phyloP scores from a whole-genome alignment of 2,888 invertebrate species.

The Brachypalpus laphriformis region DNA sequence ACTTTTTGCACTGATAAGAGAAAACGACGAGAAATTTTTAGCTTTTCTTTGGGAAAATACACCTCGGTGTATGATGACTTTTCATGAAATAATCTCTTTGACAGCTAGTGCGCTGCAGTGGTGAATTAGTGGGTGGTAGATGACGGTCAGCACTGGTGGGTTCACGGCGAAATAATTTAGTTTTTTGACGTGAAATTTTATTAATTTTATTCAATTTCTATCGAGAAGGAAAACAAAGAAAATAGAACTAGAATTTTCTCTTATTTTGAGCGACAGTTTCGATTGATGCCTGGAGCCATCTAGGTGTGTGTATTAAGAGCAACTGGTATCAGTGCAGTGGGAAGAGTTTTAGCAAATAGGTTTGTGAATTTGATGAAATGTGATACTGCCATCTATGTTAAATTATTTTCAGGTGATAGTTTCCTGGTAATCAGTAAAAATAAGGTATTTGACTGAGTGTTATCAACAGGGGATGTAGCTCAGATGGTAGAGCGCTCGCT shows the following conservation, averaged over 20 bases:
- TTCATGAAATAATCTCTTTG: slow-evolving; percentile 30
- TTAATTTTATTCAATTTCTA: background rate
- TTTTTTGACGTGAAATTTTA: background rate
- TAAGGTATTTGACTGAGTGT: background rate
- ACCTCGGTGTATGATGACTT: slow-evolving; percentile 28
- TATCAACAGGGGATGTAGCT: slow-evolving; percentile 81
- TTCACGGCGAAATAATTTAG: background rate
- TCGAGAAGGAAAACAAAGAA: background rate
- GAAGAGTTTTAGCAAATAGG: background rate
- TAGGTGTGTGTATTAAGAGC: background rate
- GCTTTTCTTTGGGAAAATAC: background rate
- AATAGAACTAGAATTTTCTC: background rate
- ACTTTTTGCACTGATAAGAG: background rate
- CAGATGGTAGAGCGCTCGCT: slow-evolving; percentile 83
- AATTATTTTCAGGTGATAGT: too few species aligned
- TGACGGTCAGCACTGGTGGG: background rate
- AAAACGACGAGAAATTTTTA: slow-evolving; percentile 17
- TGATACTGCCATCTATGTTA: background rate
- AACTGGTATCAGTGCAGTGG: background rate
- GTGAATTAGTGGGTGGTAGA: background rate
- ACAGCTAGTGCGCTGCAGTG: slow-evolving; percentile 1
- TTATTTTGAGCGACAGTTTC: background rate
- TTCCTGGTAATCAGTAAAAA: too few species aligned
- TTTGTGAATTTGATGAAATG: too few species aligned
- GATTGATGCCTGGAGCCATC: background rate